phyloP scores from a whole-genome alignment of 2,888 invertebrate species.

The Trachelus stipa region DNA sequence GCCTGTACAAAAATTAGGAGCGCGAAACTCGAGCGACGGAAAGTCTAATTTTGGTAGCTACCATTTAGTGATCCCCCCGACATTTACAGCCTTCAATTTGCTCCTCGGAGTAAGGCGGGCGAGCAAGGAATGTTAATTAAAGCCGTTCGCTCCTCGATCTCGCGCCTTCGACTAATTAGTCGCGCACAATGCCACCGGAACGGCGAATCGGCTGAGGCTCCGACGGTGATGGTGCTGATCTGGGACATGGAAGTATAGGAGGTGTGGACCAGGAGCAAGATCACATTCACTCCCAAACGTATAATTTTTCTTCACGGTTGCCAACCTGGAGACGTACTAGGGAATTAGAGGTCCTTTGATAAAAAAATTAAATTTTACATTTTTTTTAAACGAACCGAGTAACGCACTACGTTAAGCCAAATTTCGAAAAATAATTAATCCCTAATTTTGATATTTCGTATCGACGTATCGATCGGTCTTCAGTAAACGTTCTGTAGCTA shows the following conservation, averaged over 20 bases:
- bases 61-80: constrained; percentile 49
- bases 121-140: constrained; percentile 66
- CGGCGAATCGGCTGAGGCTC: neutral
- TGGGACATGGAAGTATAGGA: neutral
- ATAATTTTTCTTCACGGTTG: neutral
- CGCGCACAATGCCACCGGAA: constrained; percentile 58
- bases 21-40: constrained; percentile 24
- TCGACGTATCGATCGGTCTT: neutral
- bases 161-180: constrained; percentile 65
- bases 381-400: too few species aligned
- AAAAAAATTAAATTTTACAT: too few species aligned
- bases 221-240: constrained; percentile 18
- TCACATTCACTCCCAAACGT: neutral
- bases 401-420: too few species aligned
- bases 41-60: constrained; percentile 47
- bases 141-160: constrained; percentile 64
- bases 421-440: neutral
- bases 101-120: constrained; percentile 48
- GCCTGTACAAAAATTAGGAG: constrained; percentile 32
- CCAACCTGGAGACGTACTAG: too few species aligned
- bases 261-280: neutral
- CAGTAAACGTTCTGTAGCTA: neutral
- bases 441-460: neutral
- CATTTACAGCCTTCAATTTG: constrained; percentile 63
- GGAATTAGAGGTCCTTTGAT: too few species aligned